Evolutionary conservation across 2,797 vertebrate species (phyloP).

Genomic region (Thunnus albacares): DNA sequence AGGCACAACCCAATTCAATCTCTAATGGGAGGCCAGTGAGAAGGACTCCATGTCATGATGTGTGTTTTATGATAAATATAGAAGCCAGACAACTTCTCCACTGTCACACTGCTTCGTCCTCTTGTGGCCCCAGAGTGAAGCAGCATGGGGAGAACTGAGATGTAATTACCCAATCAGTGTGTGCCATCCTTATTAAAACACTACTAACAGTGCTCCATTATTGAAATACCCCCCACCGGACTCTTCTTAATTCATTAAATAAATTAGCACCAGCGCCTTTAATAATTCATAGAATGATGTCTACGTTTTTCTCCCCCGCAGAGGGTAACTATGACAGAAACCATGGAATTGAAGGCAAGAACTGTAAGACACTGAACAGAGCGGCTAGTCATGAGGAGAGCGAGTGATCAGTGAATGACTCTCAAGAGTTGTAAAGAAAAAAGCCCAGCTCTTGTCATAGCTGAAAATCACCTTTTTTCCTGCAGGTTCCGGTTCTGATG

Average conservation of each 20-base stretch:
- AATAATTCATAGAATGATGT: slow-evolving; percentile 91
- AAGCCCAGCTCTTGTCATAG: slow-evolving; percentile 4
- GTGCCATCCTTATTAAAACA: slow-evolving; percentile 91
- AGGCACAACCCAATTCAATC: slow-evolving; percentile 63
- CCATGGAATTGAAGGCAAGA: slow-evolving; percentile 58
- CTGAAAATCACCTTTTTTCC: not conserved
- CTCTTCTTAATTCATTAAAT: slow-evolving; percentile 94
- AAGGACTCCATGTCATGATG: slow-evolving; percentile 56
- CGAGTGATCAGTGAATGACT: slow-evolving; percentile 27
- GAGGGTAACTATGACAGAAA: slow-evolving; percentile 74
- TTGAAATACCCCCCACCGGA: slow-evolving; percentile 90
- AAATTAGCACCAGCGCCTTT: slow-evolving; percentile 89
- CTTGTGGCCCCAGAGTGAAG: slow-evolving; percentile 72
- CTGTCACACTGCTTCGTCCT: slow-evolving; percentile 70
- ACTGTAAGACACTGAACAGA: slow-evolving; percentile 49
- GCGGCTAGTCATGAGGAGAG: slow-evolving; percentile 30
- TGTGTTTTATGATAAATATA: slow-evolving; percentile 81
- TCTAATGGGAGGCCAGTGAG: slow-evolving; percentile 68
- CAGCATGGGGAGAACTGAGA: slow-evolving; percentile 81
- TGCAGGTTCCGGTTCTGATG: not conserved
- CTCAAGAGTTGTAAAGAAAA: slow-evolving; percentile 10
- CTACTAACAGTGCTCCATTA: slow-evolving; percentile 92
- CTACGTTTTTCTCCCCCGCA: slow-evolving; percentile 70
- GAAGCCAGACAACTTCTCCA: slow-evolving; percentile 71
- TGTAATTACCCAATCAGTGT: slow-evolving; percentile 91